These are phyloP conservation scores for Phalacrocorax aristotelis DNA, from an alignment of 2,113 vertebrate genomes.

Conservation along the genomic window DNA sequence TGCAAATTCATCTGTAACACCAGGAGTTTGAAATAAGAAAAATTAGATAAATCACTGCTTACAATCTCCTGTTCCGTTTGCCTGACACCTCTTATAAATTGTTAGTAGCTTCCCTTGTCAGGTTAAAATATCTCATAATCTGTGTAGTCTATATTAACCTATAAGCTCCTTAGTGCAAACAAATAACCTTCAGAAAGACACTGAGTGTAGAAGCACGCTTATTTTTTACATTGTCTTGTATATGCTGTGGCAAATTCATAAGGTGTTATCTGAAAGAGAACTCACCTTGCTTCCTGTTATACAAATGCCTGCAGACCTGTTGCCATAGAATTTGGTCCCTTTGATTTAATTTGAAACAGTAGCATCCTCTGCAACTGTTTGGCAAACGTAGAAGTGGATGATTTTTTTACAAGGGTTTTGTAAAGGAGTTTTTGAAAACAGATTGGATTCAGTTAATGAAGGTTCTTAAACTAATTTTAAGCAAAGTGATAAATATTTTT, in stretches of 20 bases:
- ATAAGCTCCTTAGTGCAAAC: neutral
- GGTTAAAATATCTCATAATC: neutral
- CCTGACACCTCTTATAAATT: neutral
- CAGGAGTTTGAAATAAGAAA: neutral
- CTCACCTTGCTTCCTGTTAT: neutral
- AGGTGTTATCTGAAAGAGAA: neutral
- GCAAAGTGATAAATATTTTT: neutral
- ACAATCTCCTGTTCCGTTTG: neutral
- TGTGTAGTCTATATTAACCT: neutral
- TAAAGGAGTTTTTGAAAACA: neutral
- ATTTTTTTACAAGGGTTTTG: neutral
- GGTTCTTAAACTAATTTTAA: neutral
- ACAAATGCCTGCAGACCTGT: neutral
- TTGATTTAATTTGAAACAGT: neutral
- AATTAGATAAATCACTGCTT: neutral
- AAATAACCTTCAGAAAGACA: neutral
- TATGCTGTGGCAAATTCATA: neutral
- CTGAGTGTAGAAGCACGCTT: neutral
- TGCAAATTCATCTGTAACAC: neutral
- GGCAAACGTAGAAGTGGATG: neutral
- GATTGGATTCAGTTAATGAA: neutral
- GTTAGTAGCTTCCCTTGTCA: neutral
- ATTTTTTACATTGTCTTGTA: neutral
- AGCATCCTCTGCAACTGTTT: neutral
- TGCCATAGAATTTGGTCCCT: neutral